Conservation (phyloP, 2,888 invertebrate species). For the Odontocolon sp. region DNA sequence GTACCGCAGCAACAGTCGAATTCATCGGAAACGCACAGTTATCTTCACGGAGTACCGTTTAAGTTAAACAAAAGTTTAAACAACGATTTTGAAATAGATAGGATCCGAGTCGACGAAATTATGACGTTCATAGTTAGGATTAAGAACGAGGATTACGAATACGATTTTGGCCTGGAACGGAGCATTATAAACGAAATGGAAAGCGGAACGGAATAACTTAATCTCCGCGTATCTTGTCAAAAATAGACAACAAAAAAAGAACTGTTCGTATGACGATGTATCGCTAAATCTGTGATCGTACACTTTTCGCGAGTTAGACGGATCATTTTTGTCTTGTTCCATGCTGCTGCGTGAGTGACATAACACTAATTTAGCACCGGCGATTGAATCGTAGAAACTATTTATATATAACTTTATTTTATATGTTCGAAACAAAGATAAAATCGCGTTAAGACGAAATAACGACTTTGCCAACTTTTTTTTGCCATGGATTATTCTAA, state of each 20-base stretch:
- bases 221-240: neutral
- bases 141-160: conserved; percentile 81
- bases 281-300: conserved; percentile 19
- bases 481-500: conserved; percentile 37
- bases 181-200: conserved; percentile 83
- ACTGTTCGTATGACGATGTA: neutral
- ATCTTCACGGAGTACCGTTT: conserved; percentile 84
- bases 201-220: conserved; percentile 59
- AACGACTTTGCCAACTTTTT: conserved; percentile 1
- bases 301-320: neutral
- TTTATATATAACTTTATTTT: neutral
- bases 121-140: conserved; percentile 82
- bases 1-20: conserved; percentile 39
- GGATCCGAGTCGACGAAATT: conserved; percentile 82
- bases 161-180: conserved; percentile 83
- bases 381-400: neutral
- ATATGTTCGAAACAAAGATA: neutral
- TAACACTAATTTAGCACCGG: neutral
- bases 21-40: too few species aligned
- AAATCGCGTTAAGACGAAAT: neutral
- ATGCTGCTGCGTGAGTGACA: neutral
- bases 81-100: conserved; percentile 81
- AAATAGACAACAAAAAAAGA: neutral
- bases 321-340: neutral
- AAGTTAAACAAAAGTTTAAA: conserved; percentile 81